Evolutionary conservation across 2,888 invertebrate genomes (phyloP).

Genomic region (Timema cristinae): DNA sequence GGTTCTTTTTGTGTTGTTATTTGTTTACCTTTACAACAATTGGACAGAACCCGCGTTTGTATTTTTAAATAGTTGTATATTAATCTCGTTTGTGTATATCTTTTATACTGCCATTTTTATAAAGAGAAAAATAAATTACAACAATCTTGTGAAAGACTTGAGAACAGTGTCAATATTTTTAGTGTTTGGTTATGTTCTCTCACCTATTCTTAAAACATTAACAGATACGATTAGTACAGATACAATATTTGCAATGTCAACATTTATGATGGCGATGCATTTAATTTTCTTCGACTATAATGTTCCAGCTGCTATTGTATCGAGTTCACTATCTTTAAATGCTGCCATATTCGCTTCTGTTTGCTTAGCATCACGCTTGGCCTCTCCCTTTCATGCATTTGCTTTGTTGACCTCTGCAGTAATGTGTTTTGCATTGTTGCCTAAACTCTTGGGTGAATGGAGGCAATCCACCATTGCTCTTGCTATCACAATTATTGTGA

Average conservation of each 20-base stretch:
- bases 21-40: conserved; percentile 67
- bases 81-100: conserved; percentile 60
- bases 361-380: conserved; percentile 87
- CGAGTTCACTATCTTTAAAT: conserved; percentile 87
- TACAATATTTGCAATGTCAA: conserved; percentile 91
- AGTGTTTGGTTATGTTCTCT: conserved; percentile 81
- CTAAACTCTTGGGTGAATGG: conserved; percentile 66
- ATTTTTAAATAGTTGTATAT: conserved; percentile 53
- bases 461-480: conserved; percentile 55
- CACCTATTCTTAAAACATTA: conserved; percentile 88
- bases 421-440: conserved; percentile 83
- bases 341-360: conserved; percentile 94
- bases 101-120: conserved; percentile 44
- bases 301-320: conserved; percentile 79
- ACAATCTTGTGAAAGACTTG: conserved; percentile 54
- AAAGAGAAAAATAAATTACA: conserved; percentile 13
- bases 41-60: conserved; percentile 61
- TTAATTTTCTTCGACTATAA: conserved; percentile 92
- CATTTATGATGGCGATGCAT: conserved; percentile 82
- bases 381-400: conserved; percentile 82
- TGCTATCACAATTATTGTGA: conserved; percentile 50
- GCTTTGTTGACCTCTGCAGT: conserved; percentile 85
- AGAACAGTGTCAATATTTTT: conserved; percentile 78
- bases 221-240: conserved; percentile 97
- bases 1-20: conserved; percentile 66